Conservation (phyloP, 2,888 invertebrate species). For the Nomada lathburiana region DNA sequence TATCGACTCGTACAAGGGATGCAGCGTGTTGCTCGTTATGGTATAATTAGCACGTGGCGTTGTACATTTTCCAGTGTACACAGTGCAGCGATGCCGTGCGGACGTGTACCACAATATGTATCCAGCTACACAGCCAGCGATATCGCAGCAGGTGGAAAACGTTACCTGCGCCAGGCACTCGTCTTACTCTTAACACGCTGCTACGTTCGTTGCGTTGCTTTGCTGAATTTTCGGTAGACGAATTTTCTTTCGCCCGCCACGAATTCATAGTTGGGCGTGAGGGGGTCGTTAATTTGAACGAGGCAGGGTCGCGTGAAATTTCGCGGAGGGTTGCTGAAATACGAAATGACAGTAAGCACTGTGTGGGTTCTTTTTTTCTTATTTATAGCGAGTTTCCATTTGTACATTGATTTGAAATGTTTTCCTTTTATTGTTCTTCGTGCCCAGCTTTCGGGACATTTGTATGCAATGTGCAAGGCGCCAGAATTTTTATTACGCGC, state of each 20-base stretch:
- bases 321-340: no score
- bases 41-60: conserved; percentile 53
- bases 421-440: no score
- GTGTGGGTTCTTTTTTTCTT: no score
- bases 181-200: conserved; percentile 26
- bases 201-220: not conserved
- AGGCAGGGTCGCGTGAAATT: no score
- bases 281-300: no score
- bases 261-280: not conserved
- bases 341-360: no score
- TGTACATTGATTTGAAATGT: no score
- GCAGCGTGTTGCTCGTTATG: conserved; percentile 51
- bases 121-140: conserved; percentile 15
- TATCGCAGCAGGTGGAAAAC: conserved; percentile 36
- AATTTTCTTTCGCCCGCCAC: conserved; percentile 4
- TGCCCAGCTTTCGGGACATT: no score
- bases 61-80: conserved; percentile 44
- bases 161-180: conserved; percentile 10
- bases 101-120: conserved; percentile 5
- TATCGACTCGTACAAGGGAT: conserved; percentile 45
- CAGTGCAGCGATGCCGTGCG: not conserved
- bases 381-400: no score
- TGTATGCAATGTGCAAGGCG: no score
- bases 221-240: conserved; percentile 15
- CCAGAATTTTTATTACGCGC: no score